Base-by-base conservation (phyloP, 2,113 vertebrate genomes). In the Pitta sordida region DNA sequence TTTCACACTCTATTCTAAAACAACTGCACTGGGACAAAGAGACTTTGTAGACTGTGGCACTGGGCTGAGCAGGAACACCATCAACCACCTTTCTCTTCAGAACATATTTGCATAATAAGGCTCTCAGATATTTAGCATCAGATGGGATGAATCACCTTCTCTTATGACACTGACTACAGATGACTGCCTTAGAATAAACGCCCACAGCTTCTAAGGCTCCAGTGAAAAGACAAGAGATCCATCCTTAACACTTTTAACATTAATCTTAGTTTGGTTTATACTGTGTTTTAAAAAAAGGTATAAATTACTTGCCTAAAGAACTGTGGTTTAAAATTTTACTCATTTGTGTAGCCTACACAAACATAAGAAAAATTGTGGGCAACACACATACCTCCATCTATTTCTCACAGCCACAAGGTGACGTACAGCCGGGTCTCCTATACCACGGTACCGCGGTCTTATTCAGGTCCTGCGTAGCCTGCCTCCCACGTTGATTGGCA, bases 111-210 rank as follows among this genome's bases (percentile, higher is more conserved):
- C 84, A 79, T 94, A 92, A 86, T 63, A 64, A 89, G 24, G 19
- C 44, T 91, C 87, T 92, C 65, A 71, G 91, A 82, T 84, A 94
- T 44, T 87, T 84, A 76, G 44, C n/a, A 3, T 91, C 74, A 92
- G 87, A 89, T 82, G 44, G 58, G 85, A 95, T 94, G 88, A 93
- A 91, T 93, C 82, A 88, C 67, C 75, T 93, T 87, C 70, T 75
- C 63, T 53, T 46, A 70, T 63, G 80, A 89, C 86, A 95, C 69
- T 51, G 82, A 88, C 85, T 93, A 85, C 70, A 90, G 63, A 93
- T 77, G 82, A 93, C 46, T 90, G 82, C 29, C 46, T 95, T 26
- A 65, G 63, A 93, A 83, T 80, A 44, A 94, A 87, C 5, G 0
- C 74, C 93, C 48, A 71, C 3, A 0, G 71, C 41, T 86, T 71